Evolutionary conservation across 2,113 vertebrate species (phyloP).

Genomic region (Leucosticte australis): DNA sequence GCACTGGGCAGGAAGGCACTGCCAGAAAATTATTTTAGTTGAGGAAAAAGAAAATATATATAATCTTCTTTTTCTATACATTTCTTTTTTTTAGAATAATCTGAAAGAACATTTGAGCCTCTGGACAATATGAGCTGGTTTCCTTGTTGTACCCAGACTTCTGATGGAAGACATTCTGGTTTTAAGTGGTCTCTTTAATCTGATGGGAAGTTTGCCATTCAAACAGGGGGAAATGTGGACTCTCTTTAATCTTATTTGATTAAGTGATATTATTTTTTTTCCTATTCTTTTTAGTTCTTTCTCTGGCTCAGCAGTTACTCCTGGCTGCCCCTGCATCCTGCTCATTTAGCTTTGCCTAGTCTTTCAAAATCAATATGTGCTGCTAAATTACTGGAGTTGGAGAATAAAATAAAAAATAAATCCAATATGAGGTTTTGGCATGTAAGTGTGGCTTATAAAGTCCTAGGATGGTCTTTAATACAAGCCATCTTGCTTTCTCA

Average conservation of each 20-base stretch:
- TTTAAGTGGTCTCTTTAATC: not conserved
- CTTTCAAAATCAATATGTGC: conserved; percentile 4
- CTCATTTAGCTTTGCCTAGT: not conserved
- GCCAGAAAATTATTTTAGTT: rapidly evolving
- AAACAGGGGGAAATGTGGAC: rapidly evolving
- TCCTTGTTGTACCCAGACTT: not conserved
- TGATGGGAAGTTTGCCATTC: not conserved
- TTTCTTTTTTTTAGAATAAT: not conserved
- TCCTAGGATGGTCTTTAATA: not conserved
- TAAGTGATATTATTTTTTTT: not conserved
- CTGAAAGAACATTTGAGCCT: not conserved
- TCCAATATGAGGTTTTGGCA: not conserved
- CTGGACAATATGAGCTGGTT: not conserved
- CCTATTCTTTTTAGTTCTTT: not conserved
- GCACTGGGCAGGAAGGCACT: not conserved
- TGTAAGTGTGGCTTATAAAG: not conserved
- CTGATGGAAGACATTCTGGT: not conserved
- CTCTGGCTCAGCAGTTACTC: not conserved
- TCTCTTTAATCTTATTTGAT: not conserved
- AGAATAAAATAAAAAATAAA: not conserved
- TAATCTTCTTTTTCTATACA: not conserved
- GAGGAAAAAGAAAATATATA: rapidly evolving
- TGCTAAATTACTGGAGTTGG: not conserved
- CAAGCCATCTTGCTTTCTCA: not conserved
- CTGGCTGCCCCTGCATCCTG: not conserved